These are phyloP conservation scores for Colistium nudipinnis DNA, from an alignment of 2,113 vertebrate species.

Conservation along the genomic window DNA sequence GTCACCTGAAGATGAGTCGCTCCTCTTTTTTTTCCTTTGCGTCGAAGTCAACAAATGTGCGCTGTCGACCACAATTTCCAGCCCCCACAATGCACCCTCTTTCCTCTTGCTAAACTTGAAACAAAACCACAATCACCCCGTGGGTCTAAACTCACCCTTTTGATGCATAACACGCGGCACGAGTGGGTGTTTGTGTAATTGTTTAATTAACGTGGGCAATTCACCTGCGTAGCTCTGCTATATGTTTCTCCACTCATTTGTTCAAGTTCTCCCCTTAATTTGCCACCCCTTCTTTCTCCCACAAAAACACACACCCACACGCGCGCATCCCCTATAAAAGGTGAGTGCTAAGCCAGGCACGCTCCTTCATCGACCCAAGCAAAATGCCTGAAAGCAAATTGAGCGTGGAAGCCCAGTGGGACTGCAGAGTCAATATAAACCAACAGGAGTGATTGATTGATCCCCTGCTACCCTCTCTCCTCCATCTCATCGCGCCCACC, in stretches of 20 bases:
- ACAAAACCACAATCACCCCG: not conserved
- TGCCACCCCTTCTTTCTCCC: constrained; percentile 18
- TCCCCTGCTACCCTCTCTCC: constrained; percentile 62
- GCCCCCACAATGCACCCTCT: not conserved
- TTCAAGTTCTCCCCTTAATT: not conserved
- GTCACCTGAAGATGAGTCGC: not conserved
- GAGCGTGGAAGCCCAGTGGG: constrained; percentile 71
- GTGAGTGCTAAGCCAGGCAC: constrained; percentile 74
- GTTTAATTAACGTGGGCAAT: not conserved
- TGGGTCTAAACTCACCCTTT: not conserved
- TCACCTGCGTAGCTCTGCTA: not conserved
- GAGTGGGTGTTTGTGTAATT: not conserved
- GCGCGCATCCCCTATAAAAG: constrained; percentile 63
- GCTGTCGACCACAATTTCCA: not conserved
- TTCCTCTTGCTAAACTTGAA: not conserved
- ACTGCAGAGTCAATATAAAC: constrained; percentile 74
- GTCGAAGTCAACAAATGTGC: not conserved
- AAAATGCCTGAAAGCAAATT: constrained; percentile 79
- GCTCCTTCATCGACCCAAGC: constrained; percentile 73
- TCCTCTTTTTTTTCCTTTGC: not conserved
- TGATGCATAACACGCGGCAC: not conserved
- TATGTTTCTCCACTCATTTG: not conserved
- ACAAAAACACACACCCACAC: constrained; percentile 40
- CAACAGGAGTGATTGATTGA: constrained; percentile 77
- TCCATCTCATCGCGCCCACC: constrained; percentile 55